phyloP scores from a whole-genome alignment of 2,797 vertebrate genomes.

The Rhinophrynus dorsalis region DNA sequence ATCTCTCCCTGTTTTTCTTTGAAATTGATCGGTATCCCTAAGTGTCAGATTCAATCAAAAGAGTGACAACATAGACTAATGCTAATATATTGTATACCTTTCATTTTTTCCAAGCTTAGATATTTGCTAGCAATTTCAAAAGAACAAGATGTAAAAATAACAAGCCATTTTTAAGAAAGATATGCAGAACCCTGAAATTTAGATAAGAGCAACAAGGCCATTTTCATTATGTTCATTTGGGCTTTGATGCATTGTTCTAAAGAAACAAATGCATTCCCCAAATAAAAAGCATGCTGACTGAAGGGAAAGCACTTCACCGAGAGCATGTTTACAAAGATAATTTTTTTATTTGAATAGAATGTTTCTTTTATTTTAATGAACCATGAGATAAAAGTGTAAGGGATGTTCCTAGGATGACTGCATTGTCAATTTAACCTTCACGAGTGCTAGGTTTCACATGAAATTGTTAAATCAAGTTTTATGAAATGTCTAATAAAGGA shows the following conservation, averaged over 20 bases:
- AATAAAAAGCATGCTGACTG: background rate
- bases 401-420: background rate
- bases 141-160: too few relatives aligned
- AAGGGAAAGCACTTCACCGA: background rate
- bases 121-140: too few relatives aligned
- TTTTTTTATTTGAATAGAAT: background rate
- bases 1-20: too few relatives aligned
- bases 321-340: background rate
- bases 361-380: background rate
- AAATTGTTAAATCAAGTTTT: constrained; percentile 10
- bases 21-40: too few relatives aligned
- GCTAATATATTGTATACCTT: too few relatives aligned
- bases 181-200: background rate
- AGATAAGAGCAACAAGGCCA: background rate
- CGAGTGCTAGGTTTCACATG: background rate
- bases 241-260: background rate
- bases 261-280: background rate
- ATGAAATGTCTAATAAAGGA: constrained; percentile 7
- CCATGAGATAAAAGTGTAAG: background rate
- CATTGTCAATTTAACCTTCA: background rate
- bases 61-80: too few relatives aligned
- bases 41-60: too few relatives aligned
- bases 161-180: background rate
- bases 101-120: too few relatives aligned
- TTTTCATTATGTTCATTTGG: background rate